Percentiles rank a stretch among this genome's conserved stretches.
These are phyloP conservation scores for Aspiorhynchus laticeps DNA, from an alignment of 2,113 vertebrate genomes.

Conservation along the genomic window DNA sequence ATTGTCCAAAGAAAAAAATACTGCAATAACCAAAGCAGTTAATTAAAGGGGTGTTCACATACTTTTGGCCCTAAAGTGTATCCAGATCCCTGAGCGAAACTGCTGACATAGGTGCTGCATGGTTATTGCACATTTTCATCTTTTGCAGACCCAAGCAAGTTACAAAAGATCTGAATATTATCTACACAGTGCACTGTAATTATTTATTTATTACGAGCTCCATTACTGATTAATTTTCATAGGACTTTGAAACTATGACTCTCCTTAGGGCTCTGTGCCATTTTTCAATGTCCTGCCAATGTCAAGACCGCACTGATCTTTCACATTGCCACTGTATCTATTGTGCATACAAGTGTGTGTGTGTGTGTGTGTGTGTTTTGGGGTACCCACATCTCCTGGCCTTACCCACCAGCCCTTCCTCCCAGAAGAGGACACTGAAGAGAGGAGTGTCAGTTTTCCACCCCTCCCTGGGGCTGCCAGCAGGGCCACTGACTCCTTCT, in stretches of 20 bases:
- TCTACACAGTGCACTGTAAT: neutral
- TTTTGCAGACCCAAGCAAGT: neutral
- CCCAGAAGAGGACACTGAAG: slow-evolving; percentile 44
- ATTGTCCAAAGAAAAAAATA: neutral
- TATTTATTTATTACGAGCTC: neutral
- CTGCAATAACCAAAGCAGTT: neutral
- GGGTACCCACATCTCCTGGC: slow-evolving; percentile 7
- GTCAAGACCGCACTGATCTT: neutral
- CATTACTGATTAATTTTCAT: neutral
- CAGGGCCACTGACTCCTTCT: slow-evolving; percentile 71
- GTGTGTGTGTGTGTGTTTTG: slow-evolving; percentile 1
- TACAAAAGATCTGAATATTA: neutral
- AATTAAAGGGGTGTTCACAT: neutral
- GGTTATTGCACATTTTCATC: neutral
- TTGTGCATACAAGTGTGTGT: neutral
- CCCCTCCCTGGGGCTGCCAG: slow-evolving; percentile 51
- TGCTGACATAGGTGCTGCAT: neutral
- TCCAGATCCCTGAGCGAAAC: neutral
- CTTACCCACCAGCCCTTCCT: slow-evolving; percentile 21
- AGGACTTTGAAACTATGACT: neutral
- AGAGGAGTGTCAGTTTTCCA: slow-evolving; percentile 60
- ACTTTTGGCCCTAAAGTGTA: neutral
- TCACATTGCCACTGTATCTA: neutral
- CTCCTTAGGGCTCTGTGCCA: neutral
- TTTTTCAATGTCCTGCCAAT: neutral